Evolutionary conservation across 2,113 vertebrate species (phyloP).

Genomic region (Eupsittula cactorum): DNA sequence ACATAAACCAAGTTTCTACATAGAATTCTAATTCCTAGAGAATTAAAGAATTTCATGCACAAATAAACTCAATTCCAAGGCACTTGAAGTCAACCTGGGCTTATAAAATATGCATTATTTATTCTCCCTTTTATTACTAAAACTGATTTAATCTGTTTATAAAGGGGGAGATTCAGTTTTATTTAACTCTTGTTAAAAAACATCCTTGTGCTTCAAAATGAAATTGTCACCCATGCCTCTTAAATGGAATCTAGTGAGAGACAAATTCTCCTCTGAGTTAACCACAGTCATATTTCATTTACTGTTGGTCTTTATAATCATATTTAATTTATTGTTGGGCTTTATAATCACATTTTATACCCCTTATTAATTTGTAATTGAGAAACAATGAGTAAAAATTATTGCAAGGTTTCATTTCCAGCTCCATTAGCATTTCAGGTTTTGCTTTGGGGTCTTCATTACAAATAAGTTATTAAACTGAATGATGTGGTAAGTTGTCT

Average conservation of each 20-base stretch:
- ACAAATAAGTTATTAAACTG: constrained; percentile 46
- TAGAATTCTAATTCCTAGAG: not conserved
- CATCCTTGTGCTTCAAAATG: not conserved
- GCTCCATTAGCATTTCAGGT: constrained; percentile 52
- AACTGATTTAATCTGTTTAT: not conserved
- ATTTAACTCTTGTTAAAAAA: not conserved
- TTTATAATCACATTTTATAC: constrained; percentile 16
- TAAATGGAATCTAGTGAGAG: not conserved
- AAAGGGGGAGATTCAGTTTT: not conserved
- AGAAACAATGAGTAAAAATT: constrained; percentile 19
- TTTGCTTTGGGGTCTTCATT: constrained; percentile 58
- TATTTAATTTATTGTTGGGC: not conserved
- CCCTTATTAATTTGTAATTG: constrained; percentile 14
- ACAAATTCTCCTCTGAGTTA: not conserved
- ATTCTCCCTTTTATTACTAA: not conserved
- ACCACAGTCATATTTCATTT: not conserved
- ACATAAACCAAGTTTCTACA: not conserved
- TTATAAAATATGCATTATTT: not conserved
- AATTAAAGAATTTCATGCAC: not conserved
- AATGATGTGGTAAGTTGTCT: constrained; percentile 45
- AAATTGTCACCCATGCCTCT: not conserved
- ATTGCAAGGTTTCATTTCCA: constrained; percentile 47
- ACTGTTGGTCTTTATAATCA: not conserved
- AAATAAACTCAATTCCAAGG: not conserved
- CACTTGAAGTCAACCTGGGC: not conserved